phyloP scores from a whole-genome alignment of 2,113 vertebrate genomes.

The Rhagologus leucostigma region DNA sequence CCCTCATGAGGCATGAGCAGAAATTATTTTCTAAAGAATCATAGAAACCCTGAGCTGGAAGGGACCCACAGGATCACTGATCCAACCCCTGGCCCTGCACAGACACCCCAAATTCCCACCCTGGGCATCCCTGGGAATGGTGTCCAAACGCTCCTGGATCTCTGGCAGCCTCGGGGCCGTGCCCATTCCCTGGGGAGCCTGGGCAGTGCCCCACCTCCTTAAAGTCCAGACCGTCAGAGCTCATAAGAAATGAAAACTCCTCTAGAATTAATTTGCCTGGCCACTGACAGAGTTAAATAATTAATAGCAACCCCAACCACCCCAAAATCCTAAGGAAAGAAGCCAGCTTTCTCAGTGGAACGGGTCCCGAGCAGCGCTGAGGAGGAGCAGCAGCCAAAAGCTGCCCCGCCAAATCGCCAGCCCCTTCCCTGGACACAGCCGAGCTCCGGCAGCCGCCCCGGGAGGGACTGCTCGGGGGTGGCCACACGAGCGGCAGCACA shows the following conservation, averaged over 20 bases:
- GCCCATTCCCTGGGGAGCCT: background rate
- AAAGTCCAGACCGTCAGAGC: background rate
- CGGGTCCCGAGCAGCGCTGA: rapidly evolving
- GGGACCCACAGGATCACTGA: rapidly evolving
- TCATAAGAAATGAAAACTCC: rapidly evolving
- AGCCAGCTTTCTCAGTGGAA: background rate
- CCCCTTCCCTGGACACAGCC: background rate
- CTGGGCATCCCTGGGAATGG: rapidly evolving
- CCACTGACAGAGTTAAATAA: background rate
- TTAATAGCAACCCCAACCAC: background rate
- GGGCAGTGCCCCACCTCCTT: background rate
- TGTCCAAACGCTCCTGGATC: rapidly evolving
- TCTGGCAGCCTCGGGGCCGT: background rate
- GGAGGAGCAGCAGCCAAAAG: background rate
- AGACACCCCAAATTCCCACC: background rate
- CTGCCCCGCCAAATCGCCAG: background rate
- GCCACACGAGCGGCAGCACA: background rate
- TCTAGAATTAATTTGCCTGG: background rate
- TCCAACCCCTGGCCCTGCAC: background rate
- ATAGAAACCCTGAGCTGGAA: too few species aligned
- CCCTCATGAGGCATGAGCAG: rapidly evolving
- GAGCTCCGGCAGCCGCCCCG: background rate
- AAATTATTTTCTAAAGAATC: background rate
- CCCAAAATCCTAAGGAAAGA: rapidly evolving
- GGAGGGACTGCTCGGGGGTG: background rate